Base-by-base conservation (phyloP, 1,140 invertebrate species). In the Mactra quadrangularis region DNA sequence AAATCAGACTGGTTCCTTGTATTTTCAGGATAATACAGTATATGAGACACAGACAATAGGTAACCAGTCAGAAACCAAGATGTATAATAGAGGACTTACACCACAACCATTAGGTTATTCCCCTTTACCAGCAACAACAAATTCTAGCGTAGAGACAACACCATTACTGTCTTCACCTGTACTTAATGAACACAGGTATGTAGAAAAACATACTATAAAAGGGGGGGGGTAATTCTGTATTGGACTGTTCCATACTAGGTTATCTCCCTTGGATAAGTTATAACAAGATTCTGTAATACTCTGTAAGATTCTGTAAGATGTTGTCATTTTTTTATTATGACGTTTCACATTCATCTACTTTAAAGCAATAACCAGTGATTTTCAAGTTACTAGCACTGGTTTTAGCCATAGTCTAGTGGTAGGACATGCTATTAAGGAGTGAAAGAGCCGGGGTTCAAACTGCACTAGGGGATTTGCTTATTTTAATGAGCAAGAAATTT, bases 21-120 rank as follows among this genome's bases (percentile, higher is more conserved):
- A n/a, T 27, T 47, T 68, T 13, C 27, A 68, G 64, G 64, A 68
- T 68, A 41, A 29, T n/a, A 15, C 31, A 27, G 64, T 47, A 6
- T 68, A 50, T 27, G 64, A 68, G 27, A 68, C 64, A 17, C 41
- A 47, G 31, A 68, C 64, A 47, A 27, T 47, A 9, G 64, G 64
- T 3, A 68, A 27, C 11, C 41, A 68, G 45, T 68, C 64, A 19
- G 64, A 68, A n/a, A 68, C 64, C 1, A 52, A 27, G 64, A 68
- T 68, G 13, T 68, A 29, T 31, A 50, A 4, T 7, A 38, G 64
- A 29, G 41, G 45, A 3, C 15, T 0, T 29, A 68, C 64, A 22
- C 64, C 64, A 50, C 64, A 68, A 25, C 13, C 27, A 3, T 13
- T 31, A 31, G 15, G 41, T 22, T 55, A 55, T n/a, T 50, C 41